Base-by-base conservation (phyloP, 2,888 invertebrate species). In the Heliconius erato region DNA sequence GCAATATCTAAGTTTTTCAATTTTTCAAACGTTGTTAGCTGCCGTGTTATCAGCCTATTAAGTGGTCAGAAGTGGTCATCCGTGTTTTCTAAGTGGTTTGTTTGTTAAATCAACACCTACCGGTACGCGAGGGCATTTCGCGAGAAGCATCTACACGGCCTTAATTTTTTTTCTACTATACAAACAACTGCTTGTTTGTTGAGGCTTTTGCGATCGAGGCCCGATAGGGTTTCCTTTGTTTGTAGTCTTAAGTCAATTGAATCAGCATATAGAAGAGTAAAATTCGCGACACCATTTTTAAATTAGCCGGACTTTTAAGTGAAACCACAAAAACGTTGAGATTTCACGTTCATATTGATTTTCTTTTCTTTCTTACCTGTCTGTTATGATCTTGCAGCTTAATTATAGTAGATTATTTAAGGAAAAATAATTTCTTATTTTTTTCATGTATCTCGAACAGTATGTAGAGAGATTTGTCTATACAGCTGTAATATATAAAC, bases 91-190 rank as follows among this genome's bases (percentile, higher is more conserved):
- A 88, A 87, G 88, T 90, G 89, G 88, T 90, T 87, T 95, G 91
- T 95, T 95, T 94, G 89, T 92, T 89, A 89, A 93, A 90, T 91
- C 90, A 94, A 95, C 93, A 94, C 90, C 93, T 94, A 94, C 94
- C 90, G 91, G 89, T 92, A 89, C 89, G 91, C 91, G 90, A 91
- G 91, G 90, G 91, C 90, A 92, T 92, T 94, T 91, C 88, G 92
- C 94, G 89, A 89, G 91, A 91, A 91, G 91, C 92, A 91, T 93
- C 91, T 89, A 90, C 89, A 89, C 89, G 90, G 90, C 90, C 91
- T 91, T 90, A 90, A 91, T 92, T 92, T 93, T 94, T 91, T 90
- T 88, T 88, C 54, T 87, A 86, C 87, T 88, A 90, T 94, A 92
- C 92, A 90, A 89, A 88, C 89, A 91, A 90, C 87, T 90, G 86